Evolutionary conservation across 2,113 vertebrate species (phyloP).

Genomic region (Hyaena hyaena): DNA sequence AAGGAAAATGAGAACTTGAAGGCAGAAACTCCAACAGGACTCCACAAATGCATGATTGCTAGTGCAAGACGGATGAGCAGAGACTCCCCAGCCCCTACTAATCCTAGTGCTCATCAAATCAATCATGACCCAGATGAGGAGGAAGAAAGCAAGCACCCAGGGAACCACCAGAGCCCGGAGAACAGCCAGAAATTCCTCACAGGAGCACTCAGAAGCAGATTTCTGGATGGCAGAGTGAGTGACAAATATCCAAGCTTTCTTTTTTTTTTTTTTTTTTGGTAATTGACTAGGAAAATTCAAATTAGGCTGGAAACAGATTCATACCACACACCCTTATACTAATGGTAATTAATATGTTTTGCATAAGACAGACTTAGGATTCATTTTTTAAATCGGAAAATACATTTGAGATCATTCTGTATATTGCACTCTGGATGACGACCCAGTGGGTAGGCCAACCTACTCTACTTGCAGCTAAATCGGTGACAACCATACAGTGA

Average conservation of each 20-base stretch:
- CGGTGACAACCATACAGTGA: background rate
- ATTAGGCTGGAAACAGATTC: background rate
- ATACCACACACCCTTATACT: background rate
- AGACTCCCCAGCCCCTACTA: background rate
- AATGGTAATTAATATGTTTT: background rate
- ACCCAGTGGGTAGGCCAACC: background rate
- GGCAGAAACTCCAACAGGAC: background rate
- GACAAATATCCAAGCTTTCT: background rate
- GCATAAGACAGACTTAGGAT: background rate
- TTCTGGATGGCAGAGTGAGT: slow-evolving; percentile 54
- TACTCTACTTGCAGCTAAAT: background rate
- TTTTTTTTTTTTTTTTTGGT: background rate
- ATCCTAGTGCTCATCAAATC: background rate
- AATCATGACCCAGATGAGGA: background rate
- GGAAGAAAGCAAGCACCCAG: background rate
- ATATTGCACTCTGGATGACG: background rate
- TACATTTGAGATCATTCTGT: background rate
- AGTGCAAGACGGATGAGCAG: background rate
- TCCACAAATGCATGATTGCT: background rate
- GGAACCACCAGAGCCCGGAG: background rate
- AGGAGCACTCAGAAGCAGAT: background rate
- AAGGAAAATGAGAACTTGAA: slow-evolving; percentile 44
- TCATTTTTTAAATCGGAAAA: slow-evolving; percentile 8
- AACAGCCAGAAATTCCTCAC: background rate
- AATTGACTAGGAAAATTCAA: slow-evolving; percentile 36